Conservation (phyloP, 1,140 invertebrate species). For the Drosophila aff. region DNA sequence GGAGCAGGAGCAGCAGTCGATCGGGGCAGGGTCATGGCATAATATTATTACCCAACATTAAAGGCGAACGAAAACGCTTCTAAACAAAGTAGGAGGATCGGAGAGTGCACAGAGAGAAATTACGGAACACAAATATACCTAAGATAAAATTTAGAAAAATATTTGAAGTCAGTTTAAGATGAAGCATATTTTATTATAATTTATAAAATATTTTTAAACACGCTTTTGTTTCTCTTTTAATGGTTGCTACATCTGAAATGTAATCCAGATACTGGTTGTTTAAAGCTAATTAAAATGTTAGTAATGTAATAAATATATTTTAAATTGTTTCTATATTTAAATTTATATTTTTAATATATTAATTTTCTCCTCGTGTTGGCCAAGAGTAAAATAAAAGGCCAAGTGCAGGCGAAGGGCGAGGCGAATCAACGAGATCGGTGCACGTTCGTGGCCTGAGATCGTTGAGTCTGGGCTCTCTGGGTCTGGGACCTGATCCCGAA, state of each 20-base stretch:
- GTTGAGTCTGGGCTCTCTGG: conserved; percentile 13
- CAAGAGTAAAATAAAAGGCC: conserved; percentile 36
- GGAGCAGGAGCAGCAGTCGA: conserved; percentile 15
- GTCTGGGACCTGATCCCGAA: conserved; percentile 50
- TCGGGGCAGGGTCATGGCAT: conserved; percentile 65
- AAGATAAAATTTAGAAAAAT: not conserved
- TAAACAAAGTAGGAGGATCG: conserved; percentile 70
- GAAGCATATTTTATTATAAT: not conserved
- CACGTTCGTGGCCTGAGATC: conserved; percentile 48
- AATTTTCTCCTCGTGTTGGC: not conserved
- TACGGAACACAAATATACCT: not conserved
- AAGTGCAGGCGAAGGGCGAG: conserved; percentile 43
- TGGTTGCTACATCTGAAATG: no score
- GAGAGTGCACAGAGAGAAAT: conserved; percentile 8
- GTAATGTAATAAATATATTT: not conserved
- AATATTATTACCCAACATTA: conserved; percentile 82
- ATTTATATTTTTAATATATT: no score
- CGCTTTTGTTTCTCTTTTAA: no score
- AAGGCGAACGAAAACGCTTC: conserved; percentile 65
- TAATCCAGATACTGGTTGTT: no score
- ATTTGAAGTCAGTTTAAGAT: not conserved
- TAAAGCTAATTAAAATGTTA: not conserved
- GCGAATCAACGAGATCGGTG: conserved; percentile 67
- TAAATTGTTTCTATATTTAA: not conserved
- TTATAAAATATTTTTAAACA: not conserved